These are phyloP conservation scores for Vombatus ursinus DNA, from an alignment of 2,113 vertebrate species.

Conservation along the genomic window DNA sequence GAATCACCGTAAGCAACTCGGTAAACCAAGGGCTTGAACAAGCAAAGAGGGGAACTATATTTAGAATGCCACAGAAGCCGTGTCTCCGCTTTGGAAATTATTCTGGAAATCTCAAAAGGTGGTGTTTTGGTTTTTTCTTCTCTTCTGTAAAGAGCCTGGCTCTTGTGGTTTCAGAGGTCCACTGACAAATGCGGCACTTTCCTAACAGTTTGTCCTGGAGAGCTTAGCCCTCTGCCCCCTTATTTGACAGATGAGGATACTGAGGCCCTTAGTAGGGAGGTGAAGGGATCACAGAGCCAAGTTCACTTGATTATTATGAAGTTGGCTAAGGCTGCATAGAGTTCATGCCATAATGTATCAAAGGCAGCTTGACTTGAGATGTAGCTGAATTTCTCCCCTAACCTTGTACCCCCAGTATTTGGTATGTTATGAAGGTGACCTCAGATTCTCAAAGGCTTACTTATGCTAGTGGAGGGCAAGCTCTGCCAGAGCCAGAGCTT, in stretches of 20 bases:
- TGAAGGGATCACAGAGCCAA: neutral
- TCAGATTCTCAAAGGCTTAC: neutral
- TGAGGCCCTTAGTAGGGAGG: neutral
- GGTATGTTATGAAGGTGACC: neutral
- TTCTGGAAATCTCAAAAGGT: neutral
- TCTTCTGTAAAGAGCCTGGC: neutral
- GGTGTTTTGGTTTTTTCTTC: neutral
- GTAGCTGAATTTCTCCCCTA: neutral
- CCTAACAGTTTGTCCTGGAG: neutral
- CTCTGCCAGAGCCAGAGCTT: neutral
- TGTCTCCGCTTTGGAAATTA: neutral
- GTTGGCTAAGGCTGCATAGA: neutral
- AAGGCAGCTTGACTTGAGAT: neutral
- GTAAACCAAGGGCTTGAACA: constrained; percentile 14
- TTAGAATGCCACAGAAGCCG: constrained; percentile 18
- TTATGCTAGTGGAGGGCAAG: neutral
- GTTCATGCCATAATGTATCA: neutral
- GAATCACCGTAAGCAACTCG: neutral
- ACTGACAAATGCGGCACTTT: neutral
- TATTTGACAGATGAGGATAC: neutral
- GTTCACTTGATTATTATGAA: neutral
- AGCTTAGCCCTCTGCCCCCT: neutral
- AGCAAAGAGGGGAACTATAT: neutral
- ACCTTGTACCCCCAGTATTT: neutral
- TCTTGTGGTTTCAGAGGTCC: neutral